These are phyloP conservation scores for Manis javanica DNA, from an alignment of 2,797 vertebrate species.

Conservation along the genomic window DNA sequence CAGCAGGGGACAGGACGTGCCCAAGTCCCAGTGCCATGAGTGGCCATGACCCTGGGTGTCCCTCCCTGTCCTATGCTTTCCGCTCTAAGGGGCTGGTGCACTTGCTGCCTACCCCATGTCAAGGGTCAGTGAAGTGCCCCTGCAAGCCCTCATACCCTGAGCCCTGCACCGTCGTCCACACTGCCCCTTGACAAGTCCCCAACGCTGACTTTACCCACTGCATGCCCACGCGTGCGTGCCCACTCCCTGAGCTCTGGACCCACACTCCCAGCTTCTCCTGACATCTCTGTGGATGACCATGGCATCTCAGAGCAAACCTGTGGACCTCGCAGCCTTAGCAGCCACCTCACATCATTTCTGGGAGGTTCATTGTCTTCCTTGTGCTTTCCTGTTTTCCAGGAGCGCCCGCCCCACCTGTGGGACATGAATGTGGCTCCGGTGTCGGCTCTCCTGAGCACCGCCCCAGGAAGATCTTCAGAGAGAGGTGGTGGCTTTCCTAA, in stretches of 20 bases:
- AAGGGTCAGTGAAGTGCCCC: neutral
- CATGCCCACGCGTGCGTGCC: accelerated
- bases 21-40: neutral
- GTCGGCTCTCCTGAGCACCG: neutral
- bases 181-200: neutral
- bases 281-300: neutral
- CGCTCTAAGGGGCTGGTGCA: neutral
- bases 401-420: neutral
- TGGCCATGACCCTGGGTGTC: neutral
- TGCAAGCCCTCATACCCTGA: neutral
- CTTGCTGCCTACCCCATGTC: neutral
- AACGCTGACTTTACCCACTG: neutral
- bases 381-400: neutral
- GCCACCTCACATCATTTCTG: neutral
- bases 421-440: accelerated
- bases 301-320: neutral
- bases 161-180: neutral
- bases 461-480: neutral
- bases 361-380: neutral
- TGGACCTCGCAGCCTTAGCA: accelerated
- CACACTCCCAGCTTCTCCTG: neutral
- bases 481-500: neutral
- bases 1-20: no score
- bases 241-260: neutral
- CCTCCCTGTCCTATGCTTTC: neutral